phyloP scores from a whole-genome alignment of 2,888 invertebrate genomes.

The Sepioteuthis lessoniana region DNA sequence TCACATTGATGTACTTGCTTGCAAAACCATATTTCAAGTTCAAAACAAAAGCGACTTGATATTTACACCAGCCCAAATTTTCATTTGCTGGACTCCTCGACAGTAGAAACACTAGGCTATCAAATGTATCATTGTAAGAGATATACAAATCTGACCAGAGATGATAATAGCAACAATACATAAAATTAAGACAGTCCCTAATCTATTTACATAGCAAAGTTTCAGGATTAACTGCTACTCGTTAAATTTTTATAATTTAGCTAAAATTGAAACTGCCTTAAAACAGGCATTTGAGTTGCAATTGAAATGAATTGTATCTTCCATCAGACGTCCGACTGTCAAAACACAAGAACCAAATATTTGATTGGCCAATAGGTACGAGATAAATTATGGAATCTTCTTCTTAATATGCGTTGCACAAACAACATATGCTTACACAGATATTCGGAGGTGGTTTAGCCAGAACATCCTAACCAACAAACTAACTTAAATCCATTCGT shows the following conservation, averaged over 20 bases:
- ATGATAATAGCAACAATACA: background rate
- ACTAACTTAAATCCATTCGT: no score
- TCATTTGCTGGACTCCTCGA: no score
- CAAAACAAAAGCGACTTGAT: no score
- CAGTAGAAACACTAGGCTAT: background rate
- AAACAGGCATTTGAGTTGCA: background rate
- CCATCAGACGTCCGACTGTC: background rate
- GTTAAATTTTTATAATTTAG: background rate
- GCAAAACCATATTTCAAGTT: no score
- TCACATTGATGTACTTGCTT: no score
- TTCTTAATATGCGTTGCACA: background rate
- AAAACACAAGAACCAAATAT: background rate
- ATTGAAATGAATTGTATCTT: background rate
- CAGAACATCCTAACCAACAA: constrained; percentile 20
- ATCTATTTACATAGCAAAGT: background rate
- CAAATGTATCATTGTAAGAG: no score
- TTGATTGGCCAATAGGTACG: background rate
- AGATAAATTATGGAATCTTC: background rate
- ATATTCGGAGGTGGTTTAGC: background rate
- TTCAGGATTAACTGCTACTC: background rate
- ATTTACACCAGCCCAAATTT: no score
- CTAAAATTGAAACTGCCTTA: background rate
- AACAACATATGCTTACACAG: background rate
- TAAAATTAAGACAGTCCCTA: background rate
- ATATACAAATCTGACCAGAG: background rate